Conservation (phyloP, 1,140 invertebrate species). For the Coelopa frigida region DNA sequence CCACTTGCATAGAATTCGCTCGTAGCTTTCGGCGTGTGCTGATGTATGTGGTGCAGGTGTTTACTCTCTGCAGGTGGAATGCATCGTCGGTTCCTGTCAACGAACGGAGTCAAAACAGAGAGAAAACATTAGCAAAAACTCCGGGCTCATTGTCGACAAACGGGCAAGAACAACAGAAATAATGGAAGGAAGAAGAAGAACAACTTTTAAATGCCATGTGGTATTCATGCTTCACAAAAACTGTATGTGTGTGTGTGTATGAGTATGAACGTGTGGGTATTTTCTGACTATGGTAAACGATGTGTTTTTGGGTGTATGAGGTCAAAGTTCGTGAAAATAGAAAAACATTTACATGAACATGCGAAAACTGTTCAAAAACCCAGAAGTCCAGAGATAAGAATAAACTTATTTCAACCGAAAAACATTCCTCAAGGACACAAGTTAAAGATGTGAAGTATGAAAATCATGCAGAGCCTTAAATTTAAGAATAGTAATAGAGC, state of each 20-base stretch:
- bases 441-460: too few relatives aligned
- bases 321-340: too few relatives aligned
- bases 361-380: too few relatives aligned
- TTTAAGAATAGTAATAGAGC: too few relatives aligned
- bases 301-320: too few relatives aligned
- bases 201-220: neutral
- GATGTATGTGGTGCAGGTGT: conserved; percentile 58
- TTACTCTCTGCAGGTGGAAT: conserved; percentile 51
- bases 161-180: conserved; percentile 1
- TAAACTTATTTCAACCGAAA: too few relatives aligned
- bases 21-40: conserved; percentile 42
- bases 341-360: too few relatives aligned
- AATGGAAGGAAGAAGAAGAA: neutral
- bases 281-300: too few relatives aligned
- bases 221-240: neutral
- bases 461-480: too few relatives aligned
- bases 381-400: too few relatives aligned
- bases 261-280: neutral
- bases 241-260: neutral
- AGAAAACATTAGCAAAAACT: neutral
- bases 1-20: conserved; percentile 42
- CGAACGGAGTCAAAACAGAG: neutral
- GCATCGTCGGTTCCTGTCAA: conserved; percentile 46
- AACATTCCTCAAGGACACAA: too few relatives aligned
- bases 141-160: neutral